Evolutionary conservation across 2,888 invertebrate species (phyloP).

Genomic region (Heliconius ismenius): DNA sequence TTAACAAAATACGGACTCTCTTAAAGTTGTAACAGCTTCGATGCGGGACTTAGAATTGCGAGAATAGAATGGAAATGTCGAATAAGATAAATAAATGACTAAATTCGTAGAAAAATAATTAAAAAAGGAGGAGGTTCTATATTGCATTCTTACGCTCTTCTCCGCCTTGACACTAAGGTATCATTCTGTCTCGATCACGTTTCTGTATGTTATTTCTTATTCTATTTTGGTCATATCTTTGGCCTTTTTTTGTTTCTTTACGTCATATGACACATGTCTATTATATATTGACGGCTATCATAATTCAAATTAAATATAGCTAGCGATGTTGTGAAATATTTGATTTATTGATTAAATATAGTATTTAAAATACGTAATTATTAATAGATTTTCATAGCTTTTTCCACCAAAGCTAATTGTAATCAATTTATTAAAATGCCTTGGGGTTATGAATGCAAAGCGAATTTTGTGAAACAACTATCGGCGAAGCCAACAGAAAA

Average conservation of each 20-base stretch:
- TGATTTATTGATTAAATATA: not conserved
- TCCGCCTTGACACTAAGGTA: too few relatives aligned
- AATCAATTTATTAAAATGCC: slow-evolving; percentile 53
- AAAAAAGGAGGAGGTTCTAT: too few relatives aligned
- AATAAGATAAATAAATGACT: not conserved
- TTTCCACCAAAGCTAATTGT: not conserved
- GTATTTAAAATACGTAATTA: not conserved
- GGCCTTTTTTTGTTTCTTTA: not conserved
- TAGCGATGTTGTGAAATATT: not conserved
- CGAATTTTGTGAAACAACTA: slow-evolving; percentile 63
- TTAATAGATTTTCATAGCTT: not conserved
- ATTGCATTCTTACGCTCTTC: too few relatives aligned
- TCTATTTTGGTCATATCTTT: not conserved
- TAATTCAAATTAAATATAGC: not conserved
- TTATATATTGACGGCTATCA: not conserved
- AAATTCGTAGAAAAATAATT: not conserved
- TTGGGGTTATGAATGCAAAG: slow-evolving; percentile 67
- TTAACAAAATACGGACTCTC: not conserved
- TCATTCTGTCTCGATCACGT: too few relatives aligned
- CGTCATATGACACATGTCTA: slow-evolving; percentile 1
- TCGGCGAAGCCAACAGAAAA: slow-evolving; percentile 57
- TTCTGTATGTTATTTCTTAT: too few relatives aligned
- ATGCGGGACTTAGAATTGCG: not conserved
- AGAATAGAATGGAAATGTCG: not conserved
- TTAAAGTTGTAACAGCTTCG: not conserved